Conservation (phyloP, 2,113 vertebrate species). For the Festucalex cinctus region DNA sequence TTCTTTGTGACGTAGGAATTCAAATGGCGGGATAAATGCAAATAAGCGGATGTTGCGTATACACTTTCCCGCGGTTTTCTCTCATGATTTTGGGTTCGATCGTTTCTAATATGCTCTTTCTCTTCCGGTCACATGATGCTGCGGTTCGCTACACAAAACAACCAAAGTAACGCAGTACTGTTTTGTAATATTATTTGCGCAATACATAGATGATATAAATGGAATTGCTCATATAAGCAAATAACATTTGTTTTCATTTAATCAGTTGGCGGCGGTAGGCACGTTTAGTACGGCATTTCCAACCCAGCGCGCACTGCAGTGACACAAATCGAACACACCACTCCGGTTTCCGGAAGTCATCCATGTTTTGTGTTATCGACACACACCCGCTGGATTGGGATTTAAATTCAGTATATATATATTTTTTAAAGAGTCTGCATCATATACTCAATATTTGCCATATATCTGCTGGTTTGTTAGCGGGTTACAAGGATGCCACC, state of each 20-base stretch:
- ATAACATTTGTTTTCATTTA: not conserved
- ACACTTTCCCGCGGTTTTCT: constrained; percentile 66
- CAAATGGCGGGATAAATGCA: constrained; percentile 21
- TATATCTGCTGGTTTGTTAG: not conserved
- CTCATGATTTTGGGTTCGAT: constrained; percentile 30
- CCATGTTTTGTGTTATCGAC: constrained; percentile 41
- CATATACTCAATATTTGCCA: not conserved
- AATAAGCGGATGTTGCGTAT: constrained; percentile 57
- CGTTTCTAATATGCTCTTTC: constrained; percentile 23
- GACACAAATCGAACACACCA: constrained; percentile 27
- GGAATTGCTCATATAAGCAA: too few relatives aligned
- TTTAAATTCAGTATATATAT: constrained; percentile 47
- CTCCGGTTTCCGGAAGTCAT: constrained; percentile 40
- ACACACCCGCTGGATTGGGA: constrained; percentile 36
- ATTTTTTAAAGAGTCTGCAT: not conserved
- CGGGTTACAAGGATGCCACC: constrained; percentile 62
- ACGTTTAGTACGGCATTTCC: not conserved
- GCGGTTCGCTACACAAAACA: not conserved
- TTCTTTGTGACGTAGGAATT: not conserved
- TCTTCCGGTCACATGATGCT: not conserved
- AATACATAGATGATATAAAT: not conserved
- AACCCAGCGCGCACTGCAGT: not conserved
- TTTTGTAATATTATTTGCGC: accelerated
- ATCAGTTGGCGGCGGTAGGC: not conserved
- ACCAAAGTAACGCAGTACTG: not conserved